phyloP scores from a whole-genome alignment of 2,888 invertebrate species.

The Sarcophaga carnaria region DNA sequence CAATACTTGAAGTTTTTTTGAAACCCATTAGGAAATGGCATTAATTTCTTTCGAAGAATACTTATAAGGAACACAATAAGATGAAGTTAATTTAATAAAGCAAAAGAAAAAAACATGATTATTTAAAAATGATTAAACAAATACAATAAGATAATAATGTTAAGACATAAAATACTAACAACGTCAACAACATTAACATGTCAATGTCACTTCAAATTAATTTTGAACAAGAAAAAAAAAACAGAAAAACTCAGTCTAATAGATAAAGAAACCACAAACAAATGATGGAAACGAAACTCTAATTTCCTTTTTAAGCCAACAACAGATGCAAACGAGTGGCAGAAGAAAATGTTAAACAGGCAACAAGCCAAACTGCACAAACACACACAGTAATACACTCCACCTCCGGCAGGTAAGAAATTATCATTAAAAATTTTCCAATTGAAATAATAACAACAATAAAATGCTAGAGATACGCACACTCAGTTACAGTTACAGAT shows the following conservation, averaged over 20 bases:
- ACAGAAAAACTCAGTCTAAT: no score
- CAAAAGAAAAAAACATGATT: constrained; percentile 1
- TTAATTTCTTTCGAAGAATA: no score
- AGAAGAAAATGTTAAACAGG: neutral
- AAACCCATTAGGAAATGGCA: no score
- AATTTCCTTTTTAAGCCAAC: neutral
- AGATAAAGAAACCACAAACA: constrained; percentile 53
- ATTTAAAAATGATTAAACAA: constrained; percentile 25
- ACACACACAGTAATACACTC: constrained; percentile 13
- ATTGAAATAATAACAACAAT: constrained; percentile 46
- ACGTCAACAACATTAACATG: constrained; percentile 62
- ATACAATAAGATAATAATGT: constrained; percentile 48
- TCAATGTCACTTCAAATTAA: constrained; percentile 70
- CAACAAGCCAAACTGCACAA: neutral
- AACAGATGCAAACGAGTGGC: neutral
- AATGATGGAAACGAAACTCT: constrained; percentile 57
- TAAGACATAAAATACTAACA: constrained; percentile 16
- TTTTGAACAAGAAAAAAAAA: constrained; percentile 49
- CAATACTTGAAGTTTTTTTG: no score
- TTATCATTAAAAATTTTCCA: constrained; percentile 47
- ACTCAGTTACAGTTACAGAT: neutral
- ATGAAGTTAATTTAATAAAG: neutral
- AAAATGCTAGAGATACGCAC: neutral
- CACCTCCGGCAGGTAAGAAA: constrained; percentile 45
- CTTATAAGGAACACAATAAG: no score